Evolutionary conservation across 2,797 vertebrate species (phyloP).

Genomic region (Falco cherrug): DNA sequence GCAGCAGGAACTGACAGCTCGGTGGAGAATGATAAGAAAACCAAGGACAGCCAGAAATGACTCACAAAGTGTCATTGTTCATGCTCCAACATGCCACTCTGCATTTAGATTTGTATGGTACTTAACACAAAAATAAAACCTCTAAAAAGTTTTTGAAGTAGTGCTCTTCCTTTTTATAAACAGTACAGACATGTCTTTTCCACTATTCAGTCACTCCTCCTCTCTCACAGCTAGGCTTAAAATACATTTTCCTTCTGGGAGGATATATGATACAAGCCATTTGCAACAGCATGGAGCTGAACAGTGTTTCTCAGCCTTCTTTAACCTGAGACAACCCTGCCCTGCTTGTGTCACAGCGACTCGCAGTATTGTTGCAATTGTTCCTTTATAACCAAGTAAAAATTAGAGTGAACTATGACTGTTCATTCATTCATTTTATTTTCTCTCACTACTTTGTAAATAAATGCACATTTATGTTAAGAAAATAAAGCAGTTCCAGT

Average conservation of each 20-base stretch:
- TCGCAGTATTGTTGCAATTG: not conserved
- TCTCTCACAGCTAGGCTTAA: not conserved
- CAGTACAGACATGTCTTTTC: not conserved
- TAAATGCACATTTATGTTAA: not conserved
- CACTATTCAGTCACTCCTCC: not conserved
- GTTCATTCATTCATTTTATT: not conserved
- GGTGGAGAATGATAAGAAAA: not conserved
- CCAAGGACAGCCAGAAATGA: conserved; percentile 2
- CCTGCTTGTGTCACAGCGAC: not conserved
- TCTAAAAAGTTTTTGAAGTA: not conserved
- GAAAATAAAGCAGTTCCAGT: not conserved
- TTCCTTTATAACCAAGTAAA: not conserved
- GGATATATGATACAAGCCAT: not conserved
- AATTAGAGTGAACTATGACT: not conserved
- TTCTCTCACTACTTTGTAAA: not conserved
- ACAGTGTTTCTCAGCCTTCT: not conserved
- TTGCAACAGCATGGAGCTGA: not conserved
- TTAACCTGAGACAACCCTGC: not conserved
- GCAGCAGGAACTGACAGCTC: not conserved
- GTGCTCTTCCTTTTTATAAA: not conserved
- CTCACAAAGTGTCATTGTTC: not conserved
- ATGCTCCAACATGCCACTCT: conserved; percentile 12
- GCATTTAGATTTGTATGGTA: not conserved
- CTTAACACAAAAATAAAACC: not conserved
- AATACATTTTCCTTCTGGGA: not conserved